Conservation (phyloP, 1,140 invertebrate genomes). For the Homalodisca vitripennis region DNA sequence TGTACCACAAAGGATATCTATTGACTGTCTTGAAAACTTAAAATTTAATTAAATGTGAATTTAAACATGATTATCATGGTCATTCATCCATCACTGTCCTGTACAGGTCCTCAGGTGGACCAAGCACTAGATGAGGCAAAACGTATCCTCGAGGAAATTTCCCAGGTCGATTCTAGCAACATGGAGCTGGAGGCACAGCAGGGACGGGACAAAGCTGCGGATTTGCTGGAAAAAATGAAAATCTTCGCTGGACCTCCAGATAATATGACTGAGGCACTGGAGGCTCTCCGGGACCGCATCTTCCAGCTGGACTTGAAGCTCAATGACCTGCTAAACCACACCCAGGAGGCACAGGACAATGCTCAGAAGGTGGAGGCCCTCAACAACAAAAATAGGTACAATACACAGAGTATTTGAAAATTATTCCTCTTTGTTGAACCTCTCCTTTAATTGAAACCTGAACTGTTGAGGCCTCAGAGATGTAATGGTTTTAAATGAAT, state of each 20-base stretch:
- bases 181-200: background rate
- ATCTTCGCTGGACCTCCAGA: slow-evolving; percentile 64
- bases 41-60: too few relatives aligned
- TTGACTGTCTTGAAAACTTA: too few relatives aligned
- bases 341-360: slow-evolving; percentile 59
- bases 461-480: too few relatives aligned
- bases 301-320: slow-evolving; percentile 63
- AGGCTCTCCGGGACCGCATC: slow-evolving; percentile 56
- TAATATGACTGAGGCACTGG: slow-evolving; percentile 55
- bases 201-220: slow-evolving; percentile 59
- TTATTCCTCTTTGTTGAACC: too few relatives aligned
- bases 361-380: slow-evolving; percentile 60
- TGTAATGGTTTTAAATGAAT: too few relatives aligned
- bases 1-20: too few relatives aligned
- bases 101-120: slow-evolving; percentile 70
- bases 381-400: slow-evolving; percentile 54
- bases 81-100: too few relatives aligned
- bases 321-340: slow-evolving; percentile 69
- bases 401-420: background rate
- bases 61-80: too few relatives aligned
- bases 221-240: slow-evolving; percentile 64
- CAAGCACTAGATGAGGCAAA: slow-evolving; percentile 71
- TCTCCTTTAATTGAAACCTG: too few relatives aligned
- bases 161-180: slow-evolving; percentile 24
- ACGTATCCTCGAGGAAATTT: slow-evolving; percentile 64